A percentile compares a stretch with the other conserved stretches of the same genome.
Evolutionary conservation across 1,140 invertebrate species (phyloP).

Genomic region (Myzus persicae): DNA sequence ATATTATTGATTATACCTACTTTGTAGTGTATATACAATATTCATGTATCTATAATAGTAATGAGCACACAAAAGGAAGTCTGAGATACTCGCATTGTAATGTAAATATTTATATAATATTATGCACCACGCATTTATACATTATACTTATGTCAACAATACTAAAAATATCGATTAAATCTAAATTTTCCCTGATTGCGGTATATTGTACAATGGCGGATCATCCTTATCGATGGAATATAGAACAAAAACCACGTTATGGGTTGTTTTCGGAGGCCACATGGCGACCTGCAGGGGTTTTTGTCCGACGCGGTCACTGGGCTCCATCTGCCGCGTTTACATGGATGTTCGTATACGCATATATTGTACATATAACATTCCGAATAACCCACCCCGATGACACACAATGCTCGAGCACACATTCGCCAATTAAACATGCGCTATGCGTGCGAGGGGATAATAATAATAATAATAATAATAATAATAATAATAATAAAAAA

Average conservation of each 20-base stretch:
- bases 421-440: constrained; percentile 47
- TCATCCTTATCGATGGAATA: background rate
- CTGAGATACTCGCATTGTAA: no score
- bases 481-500: constrained; percentile 17
- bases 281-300: constrained; percentile 17
- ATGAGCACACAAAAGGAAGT: no score
- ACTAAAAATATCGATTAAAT: background rate
- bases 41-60: no score
- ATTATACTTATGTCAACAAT: background rate
- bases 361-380: constrained; percentile 5
- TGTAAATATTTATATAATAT: no score
- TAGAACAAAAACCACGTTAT: background rate
- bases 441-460: background rate
- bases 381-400: constrained; percentile 32
- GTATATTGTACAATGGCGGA: background rate
- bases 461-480: constrained; percentile 36
- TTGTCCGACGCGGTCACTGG: background rate
- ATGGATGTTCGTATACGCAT: background rate
- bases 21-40: no score
- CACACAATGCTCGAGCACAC: constrained; percentile 26
- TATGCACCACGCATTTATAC: background rate
- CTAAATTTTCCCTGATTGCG: background rate
- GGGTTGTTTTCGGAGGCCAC: constrained; percentile 37
- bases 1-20: no score
- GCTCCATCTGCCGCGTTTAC: constrained; percentile 42